These are phyloP conservation scores for Bos indicus DNA, from an alignment of 2,113 vertebrate genomes.

Conservation along the genomic window DNA sequence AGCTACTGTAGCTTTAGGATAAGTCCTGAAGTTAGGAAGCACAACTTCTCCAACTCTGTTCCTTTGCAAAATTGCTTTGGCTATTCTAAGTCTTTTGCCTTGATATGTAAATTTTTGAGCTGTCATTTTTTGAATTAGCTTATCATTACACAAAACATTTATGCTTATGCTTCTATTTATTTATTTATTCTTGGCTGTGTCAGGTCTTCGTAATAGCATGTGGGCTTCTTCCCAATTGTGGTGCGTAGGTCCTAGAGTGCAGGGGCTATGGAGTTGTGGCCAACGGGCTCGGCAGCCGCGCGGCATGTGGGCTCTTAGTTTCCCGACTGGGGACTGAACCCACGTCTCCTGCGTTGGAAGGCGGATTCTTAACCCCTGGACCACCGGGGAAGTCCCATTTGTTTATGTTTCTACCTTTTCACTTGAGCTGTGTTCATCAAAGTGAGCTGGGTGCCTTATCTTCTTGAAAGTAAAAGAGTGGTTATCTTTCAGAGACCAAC, in stretches of 20 bases:
- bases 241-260: neutral
- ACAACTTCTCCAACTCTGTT: neutral
- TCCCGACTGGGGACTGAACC: neutral
- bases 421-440: neutral
- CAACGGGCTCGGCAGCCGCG: neutral
- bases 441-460: neutral
- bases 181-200: neutral
- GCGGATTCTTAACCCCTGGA: neutral
- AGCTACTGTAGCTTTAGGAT: neutral
- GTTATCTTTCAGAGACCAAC: neutral
- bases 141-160: neutral
- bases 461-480: neutral
- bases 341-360: neutral
- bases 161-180: neutral
- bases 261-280: neutral
- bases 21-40: neutral
- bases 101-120: neutral
- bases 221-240: neutral
- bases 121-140: neutral
- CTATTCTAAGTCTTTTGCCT: neutral
- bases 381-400: neutral
- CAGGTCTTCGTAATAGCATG: neutral
- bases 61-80: neutral
- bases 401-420: neutral
- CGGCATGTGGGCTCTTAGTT: neutral